phyloP scores from a whole-genome alignment of 2,113 vertebrate species.

The Anhinga rufa region DNA sequence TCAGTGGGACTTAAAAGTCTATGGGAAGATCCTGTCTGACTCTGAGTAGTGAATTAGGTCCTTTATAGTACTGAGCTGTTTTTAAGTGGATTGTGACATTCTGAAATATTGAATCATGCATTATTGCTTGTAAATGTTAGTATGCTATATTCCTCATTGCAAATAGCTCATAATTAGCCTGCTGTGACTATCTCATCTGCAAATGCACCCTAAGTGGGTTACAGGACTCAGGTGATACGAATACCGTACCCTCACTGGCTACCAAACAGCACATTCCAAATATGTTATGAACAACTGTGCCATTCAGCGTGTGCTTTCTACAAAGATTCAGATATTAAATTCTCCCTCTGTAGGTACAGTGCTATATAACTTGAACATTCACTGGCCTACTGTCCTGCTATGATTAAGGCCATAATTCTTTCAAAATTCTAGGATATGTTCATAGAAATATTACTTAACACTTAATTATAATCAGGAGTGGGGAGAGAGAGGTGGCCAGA shows the following conservation, averaged over 20 bases:
- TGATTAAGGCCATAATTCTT: background rate
- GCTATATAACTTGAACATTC: background rate
- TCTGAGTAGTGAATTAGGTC: background rate
- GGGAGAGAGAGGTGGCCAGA: background rate
- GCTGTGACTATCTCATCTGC: background rate
- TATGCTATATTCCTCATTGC: background rate
- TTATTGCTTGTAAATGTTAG: background rate
- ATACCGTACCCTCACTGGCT: background rate
- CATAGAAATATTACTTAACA: background rate
- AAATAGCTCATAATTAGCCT: background rate
- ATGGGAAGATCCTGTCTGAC: background rate
- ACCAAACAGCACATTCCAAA: background rate
- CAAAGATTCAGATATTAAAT: constrained; percentile 3
- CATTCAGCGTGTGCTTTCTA: background rate
- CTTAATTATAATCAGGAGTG: background rate
- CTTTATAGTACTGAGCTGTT: background rate
- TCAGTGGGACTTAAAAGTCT: background rate
- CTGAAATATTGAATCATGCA: background rate
- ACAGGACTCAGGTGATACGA: background rate
- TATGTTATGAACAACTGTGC: background rate
- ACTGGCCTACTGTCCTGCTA: background rate
- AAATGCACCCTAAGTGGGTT: background rate
- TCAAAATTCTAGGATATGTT: background rate
- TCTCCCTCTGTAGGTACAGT: background rate
- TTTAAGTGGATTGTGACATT: background rate